Evolutionary conservation across 2,888 invertebrate species (phyloP).

Genomic region (Cryptus armator): DNA sequence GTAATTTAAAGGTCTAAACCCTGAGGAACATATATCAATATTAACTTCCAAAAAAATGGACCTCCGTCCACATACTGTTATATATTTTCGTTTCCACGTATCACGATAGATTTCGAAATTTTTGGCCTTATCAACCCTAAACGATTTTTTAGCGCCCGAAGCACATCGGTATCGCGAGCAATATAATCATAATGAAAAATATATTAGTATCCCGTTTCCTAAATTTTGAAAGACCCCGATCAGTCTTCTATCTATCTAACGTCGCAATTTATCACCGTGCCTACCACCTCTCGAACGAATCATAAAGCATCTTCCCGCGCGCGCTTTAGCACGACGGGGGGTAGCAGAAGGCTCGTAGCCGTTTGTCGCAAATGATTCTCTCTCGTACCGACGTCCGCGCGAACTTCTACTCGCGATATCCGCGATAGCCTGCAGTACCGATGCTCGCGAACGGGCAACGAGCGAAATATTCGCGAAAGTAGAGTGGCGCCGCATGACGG

Average conservation of each 20-base stretch:
- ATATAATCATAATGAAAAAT: not conserved
- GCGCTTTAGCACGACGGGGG: slow-evolving; percentile 44
- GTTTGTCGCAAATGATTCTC: slow-evolving; percentile 58
- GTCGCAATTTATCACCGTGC: slow-evolving; percentile 26
- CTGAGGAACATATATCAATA: no score
- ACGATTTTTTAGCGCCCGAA: no score
- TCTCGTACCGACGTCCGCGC: slow-evolving; percentile 65
- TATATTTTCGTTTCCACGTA: no score
- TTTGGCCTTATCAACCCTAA: no score
- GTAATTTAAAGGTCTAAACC: no score
- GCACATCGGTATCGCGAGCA: no score
- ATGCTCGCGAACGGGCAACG: slow-evolving; percentile 71
- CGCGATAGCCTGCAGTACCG: slow-evolving; percentile 79
- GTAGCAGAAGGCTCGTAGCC: slow-evolving; percentile 11
- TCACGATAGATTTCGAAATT: no score
- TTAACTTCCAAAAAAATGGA: no score
- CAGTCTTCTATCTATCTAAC: not conserved
- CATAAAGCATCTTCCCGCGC: slow-evolving; percentile 59
- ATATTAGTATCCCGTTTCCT: not conserved
- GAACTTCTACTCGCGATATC: slow-evolving; percentile 63
- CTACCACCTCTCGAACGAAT: slow-evolving; percentile 65
- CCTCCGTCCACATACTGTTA: no score
- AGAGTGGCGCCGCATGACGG: slow-evolving; percentile 81
- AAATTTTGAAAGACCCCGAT: not conserved
- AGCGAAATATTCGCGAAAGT: slow-evolving; percentile 78